phyloP scores from a whole-genome alignment of 2,113 vertebrate genomes.

The Tachysurus vachellii region DNA sequence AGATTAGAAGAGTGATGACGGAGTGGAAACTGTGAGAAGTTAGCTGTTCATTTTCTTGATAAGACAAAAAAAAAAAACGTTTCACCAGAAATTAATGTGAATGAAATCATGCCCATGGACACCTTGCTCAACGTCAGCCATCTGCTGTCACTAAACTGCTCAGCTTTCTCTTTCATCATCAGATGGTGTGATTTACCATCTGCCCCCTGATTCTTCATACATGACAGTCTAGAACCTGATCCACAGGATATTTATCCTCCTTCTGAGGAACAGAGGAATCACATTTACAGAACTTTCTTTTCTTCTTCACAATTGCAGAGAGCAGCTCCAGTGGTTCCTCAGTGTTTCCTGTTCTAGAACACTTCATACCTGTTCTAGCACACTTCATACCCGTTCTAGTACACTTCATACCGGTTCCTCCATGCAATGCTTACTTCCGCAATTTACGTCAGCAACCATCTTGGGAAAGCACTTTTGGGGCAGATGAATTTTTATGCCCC shows the following conservation, averaged over 20 bases:
- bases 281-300: background rate
- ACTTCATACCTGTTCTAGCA: too few species aligned
- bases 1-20: background rate
- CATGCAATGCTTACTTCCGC: too few species aligned
- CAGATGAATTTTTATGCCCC: too few species aligned
- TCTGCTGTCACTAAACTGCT: background rate
- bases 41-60: slow-evolving; percentile 2
- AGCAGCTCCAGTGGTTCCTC: background rate
- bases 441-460: too few species aligned
- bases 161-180: background rate
- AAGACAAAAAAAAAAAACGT: background rate
- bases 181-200: background rate
- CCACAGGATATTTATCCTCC: background rate
- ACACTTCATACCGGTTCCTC: too few species aligned
- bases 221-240: background rate
- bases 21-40: background rate
- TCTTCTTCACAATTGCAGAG: background rate
- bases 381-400: too few species aligned
- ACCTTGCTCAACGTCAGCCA: background rate
- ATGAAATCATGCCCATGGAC: background rate
- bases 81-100: background rate
- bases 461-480: too few species aligned
- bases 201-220: background rate
- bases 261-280: background rate
- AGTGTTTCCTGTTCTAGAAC: background rate